phyloP scores from a whole-genome alignment of 2,113 vertebrate species.

The Gambusia affinis region DNA sequence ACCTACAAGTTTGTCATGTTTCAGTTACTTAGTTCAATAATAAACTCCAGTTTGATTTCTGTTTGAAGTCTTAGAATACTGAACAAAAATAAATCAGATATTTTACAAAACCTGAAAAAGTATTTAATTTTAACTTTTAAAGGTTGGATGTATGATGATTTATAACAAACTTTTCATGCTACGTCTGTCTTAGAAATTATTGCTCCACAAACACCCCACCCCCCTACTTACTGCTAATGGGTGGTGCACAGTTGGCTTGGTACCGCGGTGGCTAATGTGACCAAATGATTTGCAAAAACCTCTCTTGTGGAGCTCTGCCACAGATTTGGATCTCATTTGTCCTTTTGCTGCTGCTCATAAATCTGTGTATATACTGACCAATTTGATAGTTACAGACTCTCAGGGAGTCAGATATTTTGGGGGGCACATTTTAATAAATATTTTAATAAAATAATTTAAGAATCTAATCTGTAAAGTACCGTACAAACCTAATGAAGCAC shows the following conservation, averaged over 20 bases:
- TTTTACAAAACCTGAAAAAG: not conserved
- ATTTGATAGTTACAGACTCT: not conserved
- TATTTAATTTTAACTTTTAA: not conserved
- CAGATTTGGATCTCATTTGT: too few relatives aligned
- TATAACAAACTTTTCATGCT: not conserved
- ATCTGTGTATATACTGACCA: not conserved
- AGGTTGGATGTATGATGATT: not conserved
- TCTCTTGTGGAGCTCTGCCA: not conserved
- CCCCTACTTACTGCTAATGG: conserved; percentile 19
- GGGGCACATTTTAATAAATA: not conserved
- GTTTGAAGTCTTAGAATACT: not conserved
- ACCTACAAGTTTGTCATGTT: not conserved
- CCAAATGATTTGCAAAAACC: conserved; percentile 4
- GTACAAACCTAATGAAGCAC: not conserved
- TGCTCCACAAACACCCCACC: conserved; percentile 13
- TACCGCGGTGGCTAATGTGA: conserved; percentile 1
- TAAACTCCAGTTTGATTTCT: not conserved
- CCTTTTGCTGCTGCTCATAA: not conserved
- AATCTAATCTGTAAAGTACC: not conserved
- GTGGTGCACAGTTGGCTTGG: conserved; percentile 10
- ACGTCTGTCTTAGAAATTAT: conserved; percentile 9
- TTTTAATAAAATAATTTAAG: not conserved
- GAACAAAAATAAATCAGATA: not conserved
- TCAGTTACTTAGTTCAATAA: not conserved
- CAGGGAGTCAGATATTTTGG: not conserved